These are phyloP conservation scores for Genyomyrus donnyi DNA, from an alignment of 2,113 vertebrate genomes.

Conservation along the genomic window DNA sequence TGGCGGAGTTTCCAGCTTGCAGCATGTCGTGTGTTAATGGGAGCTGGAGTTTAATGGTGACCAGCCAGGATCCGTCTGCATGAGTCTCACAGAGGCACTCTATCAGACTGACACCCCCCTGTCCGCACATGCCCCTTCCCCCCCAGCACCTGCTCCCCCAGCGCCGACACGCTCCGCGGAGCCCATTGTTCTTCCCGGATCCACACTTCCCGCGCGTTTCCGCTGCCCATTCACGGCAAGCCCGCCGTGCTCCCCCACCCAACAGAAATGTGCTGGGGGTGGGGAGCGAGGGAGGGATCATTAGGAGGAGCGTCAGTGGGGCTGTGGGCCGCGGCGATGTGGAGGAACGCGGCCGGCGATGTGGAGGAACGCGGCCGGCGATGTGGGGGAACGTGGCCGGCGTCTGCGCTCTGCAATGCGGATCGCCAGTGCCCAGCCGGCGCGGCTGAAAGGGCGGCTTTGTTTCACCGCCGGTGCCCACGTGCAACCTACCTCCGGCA, in stretches of 20 bases:
- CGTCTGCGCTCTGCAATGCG: not conserved
- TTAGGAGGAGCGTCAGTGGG: slow-evolving; percentile 53
- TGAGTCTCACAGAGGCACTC: not conserved
- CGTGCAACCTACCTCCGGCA: slow-evolving; percentile 35
- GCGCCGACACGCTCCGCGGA: not conserved
- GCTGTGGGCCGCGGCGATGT: slow-evolving; percentile 50
- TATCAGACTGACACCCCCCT: not conserved
- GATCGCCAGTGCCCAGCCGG: too few species aligned
- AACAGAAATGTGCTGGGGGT: not conserved
- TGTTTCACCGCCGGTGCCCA: slow-evolving; percentile 56
- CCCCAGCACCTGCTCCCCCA: slow-evolving; percentile 27
- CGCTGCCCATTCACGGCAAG: not conserved
- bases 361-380: slow-evolving; percentile 32
- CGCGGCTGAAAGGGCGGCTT: slow-evolving; percentile 43
- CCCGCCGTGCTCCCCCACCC: not conserved
- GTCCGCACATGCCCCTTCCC: slow-evolving; percentile 13
- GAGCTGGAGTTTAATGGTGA: not conserved
- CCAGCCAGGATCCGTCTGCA: not conserved
- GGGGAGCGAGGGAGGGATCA: slow-evolving; percentile 14
- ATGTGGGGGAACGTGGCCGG: not conserved
- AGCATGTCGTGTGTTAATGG: not conserved
- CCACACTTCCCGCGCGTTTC: not conserved
- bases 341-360: not conserved
- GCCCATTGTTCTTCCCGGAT: slow-evolving; percentile 14
- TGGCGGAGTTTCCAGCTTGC: not conserved